Evolutionary conservation across 2,797 vertebrate species (phyloP), one percentile per base, ranked within the genome.

Genomic region (Heliangelus exortis): DNA sequence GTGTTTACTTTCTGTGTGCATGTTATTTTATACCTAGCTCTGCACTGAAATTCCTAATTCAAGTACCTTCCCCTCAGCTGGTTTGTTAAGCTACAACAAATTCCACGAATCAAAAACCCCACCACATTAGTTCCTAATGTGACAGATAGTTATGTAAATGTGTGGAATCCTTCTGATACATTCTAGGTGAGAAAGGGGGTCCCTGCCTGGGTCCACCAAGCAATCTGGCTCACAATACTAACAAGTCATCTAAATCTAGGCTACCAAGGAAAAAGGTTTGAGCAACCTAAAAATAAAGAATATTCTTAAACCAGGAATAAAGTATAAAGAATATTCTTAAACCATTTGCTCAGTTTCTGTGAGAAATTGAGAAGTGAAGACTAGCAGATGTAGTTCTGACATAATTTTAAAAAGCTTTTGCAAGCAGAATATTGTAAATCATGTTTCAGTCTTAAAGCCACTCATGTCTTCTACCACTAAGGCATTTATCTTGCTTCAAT

Each of bases 381-480:
- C 34, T 69, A 72, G 68, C 13, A 76, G 43, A n/a, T 19, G 14
- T 7, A 59, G 23, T 10, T 69, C 43, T 55, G 84, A 69, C 28
- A 48, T 4, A 67, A 62, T 66, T 68, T 86, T 10, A 41, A 19
- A 34, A 13, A 51, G 43, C 43, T 87, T 84, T 29, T 79, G 19
- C 47, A 63, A 67, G 48, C 10, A 57, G 34, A 90, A 65, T 43
- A 84, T 17, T 69, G 43, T 41, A 73, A 78, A 68, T 41, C 7
- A n/a, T 31, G 3, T 72, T 78, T 89, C 28, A 14, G 31, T 81
- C 54, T 77, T 33, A 58, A 9, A 89, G 43, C 54, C 10, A 76
- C n/a, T 15, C 0, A 0, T 12, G 21, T 53, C 12, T 87, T 28
- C 19, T n/a, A 29, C 59, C n/a, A 76, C 48, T 28, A 72, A 4